Evolutionary conservation across 2,113 vertebrate species (phyloP).

Genomic region (Procavia capensis): DNA sequence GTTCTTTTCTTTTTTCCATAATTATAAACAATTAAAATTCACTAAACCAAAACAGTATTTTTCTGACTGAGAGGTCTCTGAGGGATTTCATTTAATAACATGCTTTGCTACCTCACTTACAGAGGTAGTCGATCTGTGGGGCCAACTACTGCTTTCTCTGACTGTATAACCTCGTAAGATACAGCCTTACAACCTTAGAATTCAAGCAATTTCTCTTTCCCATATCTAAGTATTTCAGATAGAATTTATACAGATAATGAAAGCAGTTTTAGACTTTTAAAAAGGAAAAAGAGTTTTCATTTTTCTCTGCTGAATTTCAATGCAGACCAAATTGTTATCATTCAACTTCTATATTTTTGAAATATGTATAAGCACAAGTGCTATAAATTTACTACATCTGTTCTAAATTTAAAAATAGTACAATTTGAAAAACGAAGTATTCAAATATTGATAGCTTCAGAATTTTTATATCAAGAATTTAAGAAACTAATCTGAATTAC

Average conservation of each 20-base stretch:
- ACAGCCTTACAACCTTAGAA: background rate
- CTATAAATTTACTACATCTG: constrained; percentile 41
- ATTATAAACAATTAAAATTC: constrained; percentile 52
- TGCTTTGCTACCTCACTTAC: background rate
- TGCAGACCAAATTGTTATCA: background rate
- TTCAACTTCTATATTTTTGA: constrained; percentile 28
- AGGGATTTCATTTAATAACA: constrained; percentile 50
- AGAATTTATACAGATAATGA: background rate
- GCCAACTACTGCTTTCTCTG: background rate
- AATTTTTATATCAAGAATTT: constrained; percentile 34
- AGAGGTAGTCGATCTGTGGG: background rate
- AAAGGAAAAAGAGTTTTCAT: constrained; percentile 12
- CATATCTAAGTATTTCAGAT: constrained; percentile 10
- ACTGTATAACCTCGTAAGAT: background rate
- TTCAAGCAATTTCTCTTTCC: background rate
- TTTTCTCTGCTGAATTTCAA: constrained; percentile 42
- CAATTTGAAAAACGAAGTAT: constrained; percentile 39
- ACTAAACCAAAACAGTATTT: background rate
- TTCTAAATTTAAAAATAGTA: constrained; percentile 35
- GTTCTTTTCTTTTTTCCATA: constrained; percentile 3
- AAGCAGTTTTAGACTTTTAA: constrained; percentile 18
- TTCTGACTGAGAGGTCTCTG: background rate
- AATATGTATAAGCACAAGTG: constrained; percentile 51
- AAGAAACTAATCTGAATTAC: constrained; percentile 49
- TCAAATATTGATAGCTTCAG: constrained; percentile 34